Percentiles rank a stretch among this genome's conserved stretches.
Conservation (phyloP, 2,888 invertebrate genomes). For the Leptinotarsa haldemani region DNA sequence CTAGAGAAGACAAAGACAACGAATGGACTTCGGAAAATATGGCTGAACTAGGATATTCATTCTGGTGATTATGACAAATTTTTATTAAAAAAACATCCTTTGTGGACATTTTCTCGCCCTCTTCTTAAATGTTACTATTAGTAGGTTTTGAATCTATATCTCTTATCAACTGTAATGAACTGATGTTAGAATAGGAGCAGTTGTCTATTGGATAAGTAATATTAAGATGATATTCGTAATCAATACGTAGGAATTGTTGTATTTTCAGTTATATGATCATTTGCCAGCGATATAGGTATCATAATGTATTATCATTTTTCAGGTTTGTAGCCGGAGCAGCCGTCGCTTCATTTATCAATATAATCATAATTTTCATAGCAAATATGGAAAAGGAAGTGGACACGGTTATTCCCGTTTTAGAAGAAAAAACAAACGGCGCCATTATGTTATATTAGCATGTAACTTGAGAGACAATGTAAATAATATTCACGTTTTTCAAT, state of each 20-base stretch:
- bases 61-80: conserved; percentile 73
- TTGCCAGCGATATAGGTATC: not conserved
- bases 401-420: conserved; percentile 76
- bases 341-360: conserved; percentile 78
- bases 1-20: conserved; percentile 80
- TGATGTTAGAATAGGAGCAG: too few relatives aligned
- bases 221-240: too few relatives aligned
- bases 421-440: conserved; percentile 85
- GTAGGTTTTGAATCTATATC: too few relatives aligned
- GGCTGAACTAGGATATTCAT: conserved; percentile 87
- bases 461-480: conserved; percentile 2
- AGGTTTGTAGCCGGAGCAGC: conserved; percentile 81
- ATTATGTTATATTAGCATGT: conserved; percentile 79
- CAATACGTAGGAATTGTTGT: too few relatives aligned
- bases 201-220: too few relatives aligned
- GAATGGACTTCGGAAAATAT: conserved; percentile 87
- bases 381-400: conserved; percentile 76
- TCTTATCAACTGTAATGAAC: too few relatives aligned
- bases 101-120: not conserved
- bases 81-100: not conserved
- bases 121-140: not conserved
- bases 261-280: conserved; percentile 20
- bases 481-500: not conserved
- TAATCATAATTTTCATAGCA: conserved; percentile 79
- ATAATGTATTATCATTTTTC: conserved; percentile 47